Conservation (phyloP, 2,113 vertebrate genomes). For the Procavia capensis region DNA sequence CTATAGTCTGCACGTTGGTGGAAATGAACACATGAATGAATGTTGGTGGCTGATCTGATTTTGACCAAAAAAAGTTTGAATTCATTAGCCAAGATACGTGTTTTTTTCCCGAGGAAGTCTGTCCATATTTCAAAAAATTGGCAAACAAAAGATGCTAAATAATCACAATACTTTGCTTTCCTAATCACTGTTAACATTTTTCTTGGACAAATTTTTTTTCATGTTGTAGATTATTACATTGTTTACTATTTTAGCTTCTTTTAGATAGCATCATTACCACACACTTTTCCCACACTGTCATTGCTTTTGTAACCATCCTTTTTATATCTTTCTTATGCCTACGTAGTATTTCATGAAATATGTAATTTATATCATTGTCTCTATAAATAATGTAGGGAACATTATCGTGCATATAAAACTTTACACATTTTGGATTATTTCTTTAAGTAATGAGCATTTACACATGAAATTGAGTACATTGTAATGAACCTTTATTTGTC, state of each 20-base stretch:
- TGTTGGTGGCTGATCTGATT: neutral
- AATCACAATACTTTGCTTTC: neutral
- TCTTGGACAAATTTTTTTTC: constrained; percentile 7
- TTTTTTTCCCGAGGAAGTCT: neutral
- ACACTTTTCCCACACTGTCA: neutral
- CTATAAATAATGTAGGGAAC: neutral
- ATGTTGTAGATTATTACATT: neutral
- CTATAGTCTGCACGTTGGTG: neutral
- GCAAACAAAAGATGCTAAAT: neutral
- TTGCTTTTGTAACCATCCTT: constrained; percentile 1
- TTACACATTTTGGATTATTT: neutral
- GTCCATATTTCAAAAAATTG: neutral
- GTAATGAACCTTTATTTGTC: neutral
- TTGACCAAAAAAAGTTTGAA: neutral
- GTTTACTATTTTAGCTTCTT: neutral
- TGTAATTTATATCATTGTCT: neutral
- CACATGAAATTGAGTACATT: neutral
- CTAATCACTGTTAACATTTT: neutral
- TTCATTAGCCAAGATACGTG: neutral
- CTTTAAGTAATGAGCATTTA: constrained; percentile 37
- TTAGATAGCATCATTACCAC: neutral
- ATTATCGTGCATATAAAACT: neutral
- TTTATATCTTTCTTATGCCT: constrained; percentile 28
- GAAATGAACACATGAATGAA: neutral
- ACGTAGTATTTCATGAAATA: neutral